These are phyloP conservation scores for Lycophotia porphyrea DNA, from an alignment of 2,888 invertebrate genomes.

Conservation along the genomic window DNA sequence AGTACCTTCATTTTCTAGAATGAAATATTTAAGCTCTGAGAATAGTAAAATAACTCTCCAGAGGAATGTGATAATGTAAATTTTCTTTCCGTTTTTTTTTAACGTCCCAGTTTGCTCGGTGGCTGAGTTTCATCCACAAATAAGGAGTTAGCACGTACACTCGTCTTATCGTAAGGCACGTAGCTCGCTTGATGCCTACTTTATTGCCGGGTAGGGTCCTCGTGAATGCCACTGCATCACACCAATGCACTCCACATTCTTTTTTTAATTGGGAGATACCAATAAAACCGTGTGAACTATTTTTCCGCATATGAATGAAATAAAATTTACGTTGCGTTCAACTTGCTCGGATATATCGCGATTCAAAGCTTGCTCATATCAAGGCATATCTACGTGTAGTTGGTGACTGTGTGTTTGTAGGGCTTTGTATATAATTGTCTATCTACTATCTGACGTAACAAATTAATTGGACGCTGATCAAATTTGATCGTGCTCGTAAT, in stretches of 20 bases:
- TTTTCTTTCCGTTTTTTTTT: constrained; percentile 73
- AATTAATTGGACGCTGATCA: constrained; percentile 64
- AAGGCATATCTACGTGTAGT: constrained; percentile 12
- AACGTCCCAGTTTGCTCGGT: constrained; percentile 73
- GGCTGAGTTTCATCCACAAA: constrained; percentile 72
- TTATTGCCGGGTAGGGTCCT: constrained; percentile 81
- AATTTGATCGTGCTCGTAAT: constrained; percentile 58
- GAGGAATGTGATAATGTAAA: constrained; percentile 79
- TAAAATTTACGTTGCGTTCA: constrained; percentile 12
- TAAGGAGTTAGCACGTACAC: constrained; percentile 79
- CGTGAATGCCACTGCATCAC: constrained; percentile 73
- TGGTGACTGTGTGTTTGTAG: constrained; percentile 16
- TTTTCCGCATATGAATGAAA: constrained; percentile 44
- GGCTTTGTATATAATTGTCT: constrained; percentile 51
- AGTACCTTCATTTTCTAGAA: constrained; percentile 58
- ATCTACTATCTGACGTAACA: constrained; percentile 48
- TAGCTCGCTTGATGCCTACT: constrained; percentile 82
- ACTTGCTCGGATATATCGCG: constrained; percentile 11
- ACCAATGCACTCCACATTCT: constrained; percentile 75
- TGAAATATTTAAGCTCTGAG: constrained; percentile 67
- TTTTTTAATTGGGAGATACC: constrained; percentile 72
- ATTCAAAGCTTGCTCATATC: constrained; percentile 21
- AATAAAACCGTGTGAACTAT: constrained; percentile 61
- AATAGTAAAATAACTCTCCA: constrained; percentile 71
- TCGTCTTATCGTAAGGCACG: constrained; percentile 81